Percentiles rank a stretch among this genome's conserved stretches.
These are phyloP conservation scores for Poeciliopsis presidionis DNA, from an alignment of 2,797 vertebrate species.

Conservation along the genomic window DNA sequence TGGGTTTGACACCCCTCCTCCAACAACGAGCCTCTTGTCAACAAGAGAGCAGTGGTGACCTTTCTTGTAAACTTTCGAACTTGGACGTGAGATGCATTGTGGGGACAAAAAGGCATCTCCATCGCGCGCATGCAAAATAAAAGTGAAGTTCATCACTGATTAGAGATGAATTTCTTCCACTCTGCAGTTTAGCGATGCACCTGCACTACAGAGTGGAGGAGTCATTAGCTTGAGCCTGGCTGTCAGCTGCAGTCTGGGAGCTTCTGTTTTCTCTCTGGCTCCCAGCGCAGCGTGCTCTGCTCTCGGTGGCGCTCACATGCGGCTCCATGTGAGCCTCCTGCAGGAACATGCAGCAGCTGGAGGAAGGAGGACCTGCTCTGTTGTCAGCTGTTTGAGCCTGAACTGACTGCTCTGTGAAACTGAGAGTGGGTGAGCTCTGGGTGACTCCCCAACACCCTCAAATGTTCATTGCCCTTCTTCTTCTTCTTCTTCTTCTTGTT, in stretches of 20 bases:
- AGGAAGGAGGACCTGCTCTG: constrained; percentile 69
- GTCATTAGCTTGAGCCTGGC: constrained; percentile 9
- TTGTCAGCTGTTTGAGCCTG: constrained; percentile 70
- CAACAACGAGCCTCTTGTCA: constrained; percentile 70
- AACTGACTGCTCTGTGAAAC: constrained; percentile 62
- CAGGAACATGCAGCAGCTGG: constrained; percentile 56
- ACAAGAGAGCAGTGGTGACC: constrained; percentile 57
- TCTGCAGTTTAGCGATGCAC: not conserved
- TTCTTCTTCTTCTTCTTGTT: constrained; percentile 35
- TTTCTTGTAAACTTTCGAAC: constrained; percentile 57
- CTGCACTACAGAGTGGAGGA: not conserved
- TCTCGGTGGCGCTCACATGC: constrained; percentile 74
- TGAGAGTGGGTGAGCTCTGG: constrained; percentile 51
- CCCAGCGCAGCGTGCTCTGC: constrained; percentile 49
- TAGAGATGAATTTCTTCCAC: not conserved
- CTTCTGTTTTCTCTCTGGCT: constrained; percentile 40
- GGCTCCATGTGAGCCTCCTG: constrained; percentile 74
- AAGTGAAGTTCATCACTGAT: not conserved
- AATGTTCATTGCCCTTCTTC: constrained; percentile 28
- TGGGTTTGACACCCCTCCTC: constrained; percentile 54
- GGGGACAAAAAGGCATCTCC: constrained; percentile 22
- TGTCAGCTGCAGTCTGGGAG: constrained; percentile 52
- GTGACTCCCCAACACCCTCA: constrained; percentile 10
- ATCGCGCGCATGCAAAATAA: constrained; percentile 10
- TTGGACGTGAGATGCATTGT: constrained; percentile 25